These are phyloP conservation scores for Gracilinanus agilis DNA, from an alignment of 2,113 vertebrate genomes.

Conservation along the genomic window DNA sequence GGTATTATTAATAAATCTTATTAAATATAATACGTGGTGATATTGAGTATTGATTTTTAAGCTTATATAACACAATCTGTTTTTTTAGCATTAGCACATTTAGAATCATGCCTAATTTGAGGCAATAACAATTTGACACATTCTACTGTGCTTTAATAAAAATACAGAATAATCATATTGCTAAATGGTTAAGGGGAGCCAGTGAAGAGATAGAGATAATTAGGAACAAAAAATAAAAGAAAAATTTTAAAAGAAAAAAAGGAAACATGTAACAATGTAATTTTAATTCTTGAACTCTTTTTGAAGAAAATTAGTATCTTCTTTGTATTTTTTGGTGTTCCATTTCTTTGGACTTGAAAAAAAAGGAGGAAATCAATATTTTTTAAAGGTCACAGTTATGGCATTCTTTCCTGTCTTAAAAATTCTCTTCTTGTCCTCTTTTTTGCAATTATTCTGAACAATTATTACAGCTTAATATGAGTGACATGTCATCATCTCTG, in stretches of 20 bases:
- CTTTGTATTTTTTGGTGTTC: background rate
- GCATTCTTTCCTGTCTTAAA: background rate
- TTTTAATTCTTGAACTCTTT: constrained; percentile 1
- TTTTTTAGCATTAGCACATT: background rate
- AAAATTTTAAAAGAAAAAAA: background rate
- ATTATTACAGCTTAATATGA: background rate
- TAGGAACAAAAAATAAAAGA: background rate
- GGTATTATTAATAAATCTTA: too few species aligned
- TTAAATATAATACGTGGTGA: too few species aligned
- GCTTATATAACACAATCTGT: background rate
- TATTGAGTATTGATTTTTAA: too few species aligned
- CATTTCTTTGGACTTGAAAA: background rate
- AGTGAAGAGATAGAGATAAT: background rate
- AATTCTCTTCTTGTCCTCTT: background rate
- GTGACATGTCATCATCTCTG: background rate
- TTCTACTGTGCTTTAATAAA: background rate
- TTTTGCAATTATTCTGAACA: background rate
- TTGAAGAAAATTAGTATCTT: constrained; percentile 8
- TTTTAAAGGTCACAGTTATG: background rate
- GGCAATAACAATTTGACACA: constrained; percentile 1
- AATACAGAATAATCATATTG: background rate
- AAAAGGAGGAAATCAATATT: background rate
- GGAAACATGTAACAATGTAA: background rate
- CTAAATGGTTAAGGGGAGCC: background rate
- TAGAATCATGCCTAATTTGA: background rate